Conservation (phyloP, 2,888 invertebrate genomes). For the Abscondita cerata region DNA sequence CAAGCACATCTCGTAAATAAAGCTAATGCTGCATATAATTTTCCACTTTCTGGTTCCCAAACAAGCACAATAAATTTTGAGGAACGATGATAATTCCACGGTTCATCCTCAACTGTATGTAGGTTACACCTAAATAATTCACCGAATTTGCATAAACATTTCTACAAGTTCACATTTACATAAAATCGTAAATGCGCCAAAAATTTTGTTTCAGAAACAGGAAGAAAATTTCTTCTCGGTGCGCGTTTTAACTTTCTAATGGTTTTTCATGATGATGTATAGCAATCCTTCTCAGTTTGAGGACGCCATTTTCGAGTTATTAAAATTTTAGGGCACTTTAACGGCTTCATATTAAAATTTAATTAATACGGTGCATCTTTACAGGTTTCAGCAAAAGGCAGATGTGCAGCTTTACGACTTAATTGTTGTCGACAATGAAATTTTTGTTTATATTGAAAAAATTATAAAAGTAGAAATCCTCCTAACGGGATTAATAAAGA, state of each 20-base stretch:
- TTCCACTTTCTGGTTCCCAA: constrained; percentile 48
- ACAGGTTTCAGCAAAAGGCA: constrained; percentile 27
- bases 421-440: constrained; percentile 16
- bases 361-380: constrained; percentile 46
- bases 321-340: constrained; percentile 48
- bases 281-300: constrained; percentile 26
- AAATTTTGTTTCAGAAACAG: constrained; percentile 2
- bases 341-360: constrained; percentile 46
- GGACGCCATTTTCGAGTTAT: constrained; percentile 46
- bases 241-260: constrained; percentile 38
- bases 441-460: no score
- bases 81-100: constrained; percentile 49
- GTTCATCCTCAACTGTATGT: constrained; percentile 46
- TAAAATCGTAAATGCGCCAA: background rate
- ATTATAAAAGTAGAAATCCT: constrained; percentile 28
- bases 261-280: constrained; percentile 44
- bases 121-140: constrained; percentile 54
- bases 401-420: constrained; percentile 28
- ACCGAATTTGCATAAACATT: constrained; percentile 53
- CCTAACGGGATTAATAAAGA: constrained; percentile 41
- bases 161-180: constrained; percentile 42
- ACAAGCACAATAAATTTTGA: constrained; percentile 48
- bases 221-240: constrained; percentile 18
- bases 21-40: constrained; percentile 45
- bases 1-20: constrained; percentile 23